Percentiles rank a stretch among this genome's conserved stretches.
phyloP scores from a whole-genome alignment of 2,113 vertebrate genomes.

The Menura novaehollandiae region DNA sequence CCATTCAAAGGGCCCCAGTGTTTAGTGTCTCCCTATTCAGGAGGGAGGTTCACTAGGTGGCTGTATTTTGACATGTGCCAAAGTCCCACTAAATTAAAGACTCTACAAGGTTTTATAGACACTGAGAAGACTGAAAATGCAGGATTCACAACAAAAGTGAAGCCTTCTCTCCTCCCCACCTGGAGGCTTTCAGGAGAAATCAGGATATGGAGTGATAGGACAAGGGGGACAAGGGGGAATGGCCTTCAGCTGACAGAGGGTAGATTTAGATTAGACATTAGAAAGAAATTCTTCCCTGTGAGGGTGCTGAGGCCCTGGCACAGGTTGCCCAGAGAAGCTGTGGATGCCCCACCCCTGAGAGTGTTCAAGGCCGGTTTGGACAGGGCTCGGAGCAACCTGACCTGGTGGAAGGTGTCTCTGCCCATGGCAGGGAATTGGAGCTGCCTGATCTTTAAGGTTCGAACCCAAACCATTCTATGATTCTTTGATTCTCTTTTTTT shows the following conservation, averaged over 20 bases:
- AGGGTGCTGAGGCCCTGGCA: rapidly evolving
- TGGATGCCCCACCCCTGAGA: neutral
- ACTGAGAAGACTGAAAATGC: neutral
- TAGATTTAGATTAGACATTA: neutral
- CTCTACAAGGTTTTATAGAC: neutral
- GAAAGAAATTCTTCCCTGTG: neutral
- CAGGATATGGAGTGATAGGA: neutral
- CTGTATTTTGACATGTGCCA: neutral
- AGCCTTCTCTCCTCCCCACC: neutral
- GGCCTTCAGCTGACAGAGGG: neutral
- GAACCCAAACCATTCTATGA: neutral
- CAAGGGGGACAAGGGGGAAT: neutral
- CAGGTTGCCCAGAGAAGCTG: neutral
- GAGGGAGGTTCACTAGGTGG: neutral
- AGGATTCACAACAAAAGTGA: neutral
- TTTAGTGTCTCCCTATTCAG: neutral
- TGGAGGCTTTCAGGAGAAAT: neutral
- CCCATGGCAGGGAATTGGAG: rapidly evolving
- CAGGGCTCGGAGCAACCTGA: rapidly evolving
- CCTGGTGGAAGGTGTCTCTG: neutral
- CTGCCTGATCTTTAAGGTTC: no score
- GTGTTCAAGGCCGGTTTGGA: neutral
- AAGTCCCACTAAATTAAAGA: neutral
- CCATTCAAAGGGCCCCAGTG: neutral
- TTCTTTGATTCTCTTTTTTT: neutral